Evolutionary conservation across 2,888 invertebrate species (phyloP).

Genomic region (Macrosoma leucophasiata): DNA sequence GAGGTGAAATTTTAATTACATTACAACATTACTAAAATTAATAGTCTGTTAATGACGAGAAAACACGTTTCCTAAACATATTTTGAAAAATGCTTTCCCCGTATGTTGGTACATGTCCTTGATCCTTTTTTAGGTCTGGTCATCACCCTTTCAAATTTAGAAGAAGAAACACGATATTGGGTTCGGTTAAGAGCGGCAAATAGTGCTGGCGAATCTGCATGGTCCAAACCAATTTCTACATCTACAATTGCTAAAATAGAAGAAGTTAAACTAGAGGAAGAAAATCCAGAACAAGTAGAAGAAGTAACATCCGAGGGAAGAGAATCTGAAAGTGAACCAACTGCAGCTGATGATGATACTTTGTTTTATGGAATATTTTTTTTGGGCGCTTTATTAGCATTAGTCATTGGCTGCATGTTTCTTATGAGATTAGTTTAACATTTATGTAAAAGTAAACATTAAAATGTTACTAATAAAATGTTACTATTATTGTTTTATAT

Average conservation of each 20-base stretch:
- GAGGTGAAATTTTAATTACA: slow-evolving; percentile 22
- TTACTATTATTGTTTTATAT: too few species aligned
- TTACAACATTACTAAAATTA: neutral
- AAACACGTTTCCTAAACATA: too few species aligned
- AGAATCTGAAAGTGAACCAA: slow-evolving; percentile 8
- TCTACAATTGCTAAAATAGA: slow-evolving; percentile 26
- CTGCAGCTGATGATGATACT: slow-evolving; percentile 20
- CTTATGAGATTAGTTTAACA: slow-evolving; percentile 39
- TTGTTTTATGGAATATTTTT: slow-evolving; percentile 55
- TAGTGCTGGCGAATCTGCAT: slow-evolving; percentile 41
- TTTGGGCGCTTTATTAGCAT: slow-evolving; percentile 42
- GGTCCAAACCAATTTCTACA: slow-evolving; percentile 38
- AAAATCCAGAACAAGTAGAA: slow-evolving; percentile 13
- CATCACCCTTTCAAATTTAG: slow-evolving; percentile 32
- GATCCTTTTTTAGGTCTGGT: slow-evolving; percentile 30
- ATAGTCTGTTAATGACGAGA: too few species aligned
- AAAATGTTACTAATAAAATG: too few species aligned
- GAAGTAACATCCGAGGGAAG: slow-evolving; percentile 21
- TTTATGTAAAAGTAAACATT: too few species aligned
- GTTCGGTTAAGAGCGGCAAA: slow-evolving; percentile 43
- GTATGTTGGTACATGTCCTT: neutral
- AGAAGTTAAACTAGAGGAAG: slow-evolving; percentile 12
- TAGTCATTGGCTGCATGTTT: slow-evolving; percentile 44
- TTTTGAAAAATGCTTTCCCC: too few species aligned
- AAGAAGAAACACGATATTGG: slow-evolving; percentile 44